A percentile compares a stretch with the other conserved stretches of the same genome.
Evolutionary conservation across 2,797 vertebrate genomes (phyloP).

Genomic region (Mus caroli): DNA sequence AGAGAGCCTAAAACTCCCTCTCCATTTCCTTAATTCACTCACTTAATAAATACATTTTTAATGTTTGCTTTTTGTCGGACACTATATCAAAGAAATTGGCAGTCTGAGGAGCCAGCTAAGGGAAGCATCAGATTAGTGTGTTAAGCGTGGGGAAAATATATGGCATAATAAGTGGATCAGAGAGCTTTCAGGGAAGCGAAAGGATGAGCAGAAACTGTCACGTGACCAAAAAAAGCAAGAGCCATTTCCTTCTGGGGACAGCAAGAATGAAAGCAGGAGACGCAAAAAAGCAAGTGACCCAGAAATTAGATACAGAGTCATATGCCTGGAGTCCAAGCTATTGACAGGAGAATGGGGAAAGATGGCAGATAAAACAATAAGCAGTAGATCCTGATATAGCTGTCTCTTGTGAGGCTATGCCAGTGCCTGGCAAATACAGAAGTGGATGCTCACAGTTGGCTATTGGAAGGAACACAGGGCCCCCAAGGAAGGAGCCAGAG

Average conservation of each 20-base stretch:
- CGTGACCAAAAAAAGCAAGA: neutral
- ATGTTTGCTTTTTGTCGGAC: neutral
- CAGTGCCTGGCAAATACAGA: too few relatives aligned
- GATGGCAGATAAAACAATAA: neutral
- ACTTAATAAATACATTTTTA: slow-evolving; percentile 48
- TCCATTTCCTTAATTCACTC: neutral
- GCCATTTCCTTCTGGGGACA: neutral
- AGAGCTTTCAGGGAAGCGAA: neutral
- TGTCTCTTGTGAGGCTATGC: too few relatives aligned
- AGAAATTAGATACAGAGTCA: neutral
- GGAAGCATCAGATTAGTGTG: neutral
- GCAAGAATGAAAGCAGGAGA: neutral
- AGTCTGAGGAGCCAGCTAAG: neutral
- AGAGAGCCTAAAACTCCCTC: neutral
- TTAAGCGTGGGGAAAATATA: neutral
- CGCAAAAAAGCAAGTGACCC: accelerated
- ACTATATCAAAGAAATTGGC: neutral
- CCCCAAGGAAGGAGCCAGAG: too few relatives aligned
- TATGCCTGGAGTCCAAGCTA: neutral
- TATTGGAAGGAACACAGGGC: too few relatives aligned
- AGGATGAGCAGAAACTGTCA: neutral
- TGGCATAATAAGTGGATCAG: neutral
- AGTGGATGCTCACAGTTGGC: too few relatives aligned
- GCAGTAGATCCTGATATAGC: too few relatives aligned
- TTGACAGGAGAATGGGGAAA: neutral